Conservation (phyloP, 2,888 invertebrate genomes). For the Heteropelma amictum region DNA sequence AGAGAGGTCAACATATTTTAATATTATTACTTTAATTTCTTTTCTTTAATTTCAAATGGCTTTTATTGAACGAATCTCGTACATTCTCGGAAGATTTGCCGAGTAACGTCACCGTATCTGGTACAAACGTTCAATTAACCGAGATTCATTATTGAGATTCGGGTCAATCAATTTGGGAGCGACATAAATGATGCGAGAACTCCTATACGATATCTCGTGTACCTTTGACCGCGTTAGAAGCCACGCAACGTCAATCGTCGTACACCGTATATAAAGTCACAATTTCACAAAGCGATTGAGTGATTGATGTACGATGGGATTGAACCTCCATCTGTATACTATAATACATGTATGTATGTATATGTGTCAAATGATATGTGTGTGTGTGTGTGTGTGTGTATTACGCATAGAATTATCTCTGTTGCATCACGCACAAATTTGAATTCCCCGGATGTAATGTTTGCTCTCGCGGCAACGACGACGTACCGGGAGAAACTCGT, state of each 20-base stretch:
- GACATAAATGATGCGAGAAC: background rate
- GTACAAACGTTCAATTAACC: background rate
- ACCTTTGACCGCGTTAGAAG: conserved; percentile 1
- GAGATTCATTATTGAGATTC: background rate
- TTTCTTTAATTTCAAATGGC: no score
- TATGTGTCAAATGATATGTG: no score
- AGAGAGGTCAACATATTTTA: no score
- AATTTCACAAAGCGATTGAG: conserved; percentile 18
- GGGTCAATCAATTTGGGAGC: background rate
- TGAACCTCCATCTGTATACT: background rate
- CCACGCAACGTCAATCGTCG: background rate
- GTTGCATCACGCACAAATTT: conserved; percentile 33
- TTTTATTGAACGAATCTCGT: no score
- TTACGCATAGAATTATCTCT: conserved; percentile 10
- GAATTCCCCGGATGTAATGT: conserved; percentile 32
- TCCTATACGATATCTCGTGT: background rate
- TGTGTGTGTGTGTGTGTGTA: background rate
- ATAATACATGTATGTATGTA: background rate
- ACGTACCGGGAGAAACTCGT: conserved; percentile 12
- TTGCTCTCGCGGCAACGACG: conserved; percentile 31
- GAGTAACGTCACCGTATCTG: no score
- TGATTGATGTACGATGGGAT: conserved; percentile 25
- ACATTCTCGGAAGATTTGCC: no score
- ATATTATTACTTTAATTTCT: no score
- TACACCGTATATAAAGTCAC: background rate